Evolutionary conservation across 2,888 invertebrate species (phyloP), one percentile per base, ranked within the genome.

Genomic region (Kuschelorhynchus macadamiae): DNA sequence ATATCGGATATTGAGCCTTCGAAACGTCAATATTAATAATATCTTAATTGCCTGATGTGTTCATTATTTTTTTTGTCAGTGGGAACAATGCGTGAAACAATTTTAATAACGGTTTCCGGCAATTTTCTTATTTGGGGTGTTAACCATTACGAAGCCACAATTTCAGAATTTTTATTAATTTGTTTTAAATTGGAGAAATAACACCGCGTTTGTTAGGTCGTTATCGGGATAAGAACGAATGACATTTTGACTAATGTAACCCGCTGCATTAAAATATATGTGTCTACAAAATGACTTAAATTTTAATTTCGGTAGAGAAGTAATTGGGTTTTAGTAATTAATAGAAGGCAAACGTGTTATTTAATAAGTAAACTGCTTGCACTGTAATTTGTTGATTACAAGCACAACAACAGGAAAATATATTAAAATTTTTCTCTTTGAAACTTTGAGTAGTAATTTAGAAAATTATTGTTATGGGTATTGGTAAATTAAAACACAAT

Each of bases 1-100:
- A 49, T 65, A 59, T 53, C 59, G 60, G 67, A 67, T 67, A 67
- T 47, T 57, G 55, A 61, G 33, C 67, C 18, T 42, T 47, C 25
- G 47, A 61, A 61, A 67, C 17, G 67, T 67, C 67, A 67, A 67
- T 61, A 61, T 46, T 65, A 64, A 65, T 65, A 65, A 65, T 36
- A 50, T 33, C 65, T 65, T 65, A 65, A 65, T 65, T 65, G 65
- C 44, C 20, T 44, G 59, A 65, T 30, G 59, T 49, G 49, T 56
- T 30, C 50, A 64, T 55, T 63, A 55, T 64, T 64, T 49, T 57
- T 57, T 39, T 39, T 39, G 30, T 55, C 30, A 55, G 25, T 14
- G 33, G 44, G 46, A 8, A 18, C 17, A 25, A 1, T 11, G 55
- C 42, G 42, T 55, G 42, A 55, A 55, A 55, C 20, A 33, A 46